These are phyloP conservation scores for Manacus vitellinus DNA, from an alignment of 2,113 vertebrate species.

Conservation along the genomic window DNA sequence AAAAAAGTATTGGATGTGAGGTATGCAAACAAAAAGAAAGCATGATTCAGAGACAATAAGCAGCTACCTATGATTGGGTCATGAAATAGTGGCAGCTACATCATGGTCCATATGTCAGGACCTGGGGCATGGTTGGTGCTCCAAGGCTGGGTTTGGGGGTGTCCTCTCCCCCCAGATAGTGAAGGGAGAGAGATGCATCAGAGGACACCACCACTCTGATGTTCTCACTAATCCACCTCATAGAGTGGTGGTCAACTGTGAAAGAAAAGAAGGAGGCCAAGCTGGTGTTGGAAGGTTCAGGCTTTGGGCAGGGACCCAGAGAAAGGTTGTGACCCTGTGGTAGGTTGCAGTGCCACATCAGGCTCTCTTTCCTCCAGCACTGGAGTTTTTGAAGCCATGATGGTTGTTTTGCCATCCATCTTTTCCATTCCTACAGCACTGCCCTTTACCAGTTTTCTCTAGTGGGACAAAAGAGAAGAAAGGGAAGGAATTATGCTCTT, in stretches of 20 bases:
- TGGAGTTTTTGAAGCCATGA: not conserved
- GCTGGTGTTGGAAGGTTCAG: not conserved
- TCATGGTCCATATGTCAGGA: not conserved
- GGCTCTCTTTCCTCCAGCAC: not conserved
- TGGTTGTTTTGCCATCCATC: not conserved
- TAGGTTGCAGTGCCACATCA: not conserved
- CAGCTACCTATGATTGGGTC: not conserved
- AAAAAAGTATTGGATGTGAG: fast-evolving
- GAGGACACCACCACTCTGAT: not conserved
- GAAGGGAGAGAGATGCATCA: not conserved
- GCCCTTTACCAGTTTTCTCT: not conserved
- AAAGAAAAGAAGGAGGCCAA: not conserved
- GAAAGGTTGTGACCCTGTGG: not conserved
- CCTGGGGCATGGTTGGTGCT: not conserved
- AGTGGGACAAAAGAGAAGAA: not conserved
- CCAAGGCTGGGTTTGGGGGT: not conserved
- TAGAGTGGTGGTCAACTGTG: no score
- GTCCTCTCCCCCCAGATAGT: not conserved
- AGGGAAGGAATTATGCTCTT: not conserved
- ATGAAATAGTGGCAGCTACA: not conserved
- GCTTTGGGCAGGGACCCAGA: not conserved
- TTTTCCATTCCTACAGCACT: not conserved
- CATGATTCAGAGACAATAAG: not conserved
- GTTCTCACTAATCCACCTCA: not conserved
- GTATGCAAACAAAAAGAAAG: not conserved